Conservation (phyloP, 1,140 invertebrate species). For the Trichogramma pretiosum region DNA sequence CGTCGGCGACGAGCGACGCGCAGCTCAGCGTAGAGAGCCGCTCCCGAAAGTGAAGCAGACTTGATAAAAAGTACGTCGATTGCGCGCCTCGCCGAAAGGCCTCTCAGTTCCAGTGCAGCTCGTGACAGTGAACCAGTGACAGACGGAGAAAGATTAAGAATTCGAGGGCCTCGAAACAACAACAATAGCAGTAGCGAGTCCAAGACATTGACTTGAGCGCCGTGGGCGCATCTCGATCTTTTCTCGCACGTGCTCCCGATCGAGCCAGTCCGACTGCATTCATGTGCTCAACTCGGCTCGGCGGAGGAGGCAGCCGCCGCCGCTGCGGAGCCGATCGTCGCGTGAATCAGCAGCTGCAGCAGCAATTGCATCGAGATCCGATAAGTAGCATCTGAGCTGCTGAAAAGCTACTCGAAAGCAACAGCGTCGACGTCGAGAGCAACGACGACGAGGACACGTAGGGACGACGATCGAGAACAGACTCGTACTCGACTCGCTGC, state of each 20-base stretch:
- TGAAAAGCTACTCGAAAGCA: too few species aligned
- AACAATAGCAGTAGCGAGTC: neutral
- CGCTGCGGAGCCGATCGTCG: neutral
- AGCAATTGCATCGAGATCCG: too few species aligned
- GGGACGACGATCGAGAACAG: too few species aligned
- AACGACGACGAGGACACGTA: neutral
- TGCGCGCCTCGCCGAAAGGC: neutral
- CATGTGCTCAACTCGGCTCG: conserved; percentile 11
- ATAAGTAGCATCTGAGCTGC: too few species aligned
- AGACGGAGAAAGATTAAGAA: neutral
- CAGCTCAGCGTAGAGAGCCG: too few species aligned
- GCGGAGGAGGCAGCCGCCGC: neutral
- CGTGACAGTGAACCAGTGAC: neutral
- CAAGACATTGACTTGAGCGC: neutral
- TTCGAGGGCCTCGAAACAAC: too few species aligned
- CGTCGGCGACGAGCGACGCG: too few species aligned
- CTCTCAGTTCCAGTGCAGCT: neutral
- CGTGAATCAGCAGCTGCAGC: neutral
- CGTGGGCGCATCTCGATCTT: neutral
- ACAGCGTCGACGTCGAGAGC: too few species aligned
- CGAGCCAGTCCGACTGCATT: conserved; percentile 1
- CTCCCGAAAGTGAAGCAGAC: too few species aligned
- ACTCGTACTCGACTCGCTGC: too few species aligned
- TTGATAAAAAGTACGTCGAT: too few species aligned
- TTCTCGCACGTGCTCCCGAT: neutral